Evolutionary conservation across 2,888 invertebrate species (phyloP), one percentile per base, ranked within the genome.

Genomic region (Sceliomorpha sp.): DNA sequence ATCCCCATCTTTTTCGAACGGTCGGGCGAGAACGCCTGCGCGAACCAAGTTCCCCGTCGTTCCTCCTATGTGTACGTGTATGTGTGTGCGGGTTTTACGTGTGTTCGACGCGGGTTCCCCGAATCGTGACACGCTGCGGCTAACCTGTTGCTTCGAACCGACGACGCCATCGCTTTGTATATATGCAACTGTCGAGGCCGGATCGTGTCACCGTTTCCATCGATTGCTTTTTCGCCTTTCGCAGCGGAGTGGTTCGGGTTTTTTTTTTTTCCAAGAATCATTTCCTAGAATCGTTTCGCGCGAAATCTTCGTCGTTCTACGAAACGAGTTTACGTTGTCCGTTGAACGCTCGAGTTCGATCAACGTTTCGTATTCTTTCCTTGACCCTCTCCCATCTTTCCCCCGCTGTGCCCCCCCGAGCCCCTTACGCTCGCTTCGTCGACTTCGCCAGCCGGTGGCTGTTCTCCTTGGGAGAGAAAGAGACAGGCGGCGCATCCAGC

Each of bases 61-160:
- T 29, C 27, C 7, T 9, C 10, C 10, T 34, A 7, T 44, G 13
- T 27, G 27, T 15, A 5, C 5, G 20, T 44, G 27, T 44, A 13
- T 44, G 8, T n/a, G n/a, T n/a, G n/a, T n/a, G n/a, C n/a, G 13
- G 12, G 44, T 31, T 31, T n/a, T n/a, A n/a, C 29, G 10, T 2
- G 32, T 31, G 2, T 24, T 13, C 34, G 9, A 13, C 9, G 15
- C 13, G 5, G 34, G 20, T 34, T 48, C 13, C 5, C 2, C 9
- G 26, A 31, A 9, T 26, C 31, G 31, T 27, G n/a, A n/a, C 37
- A 24, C 44, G 56, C 24, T 45, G 64, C 27, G 12, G 9, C 27
- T 53, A 44, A 66, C 70, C 66, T 70, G 64, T 66, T 56, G 66
- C 62, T 70, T 32, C 37, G 31, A n/a, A 15, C 36, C 44, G 51